Evolutionary conservation across 2,113 vertebrate species (phyloP).

Genomic region (Scalopus aquaticus): DNA sequence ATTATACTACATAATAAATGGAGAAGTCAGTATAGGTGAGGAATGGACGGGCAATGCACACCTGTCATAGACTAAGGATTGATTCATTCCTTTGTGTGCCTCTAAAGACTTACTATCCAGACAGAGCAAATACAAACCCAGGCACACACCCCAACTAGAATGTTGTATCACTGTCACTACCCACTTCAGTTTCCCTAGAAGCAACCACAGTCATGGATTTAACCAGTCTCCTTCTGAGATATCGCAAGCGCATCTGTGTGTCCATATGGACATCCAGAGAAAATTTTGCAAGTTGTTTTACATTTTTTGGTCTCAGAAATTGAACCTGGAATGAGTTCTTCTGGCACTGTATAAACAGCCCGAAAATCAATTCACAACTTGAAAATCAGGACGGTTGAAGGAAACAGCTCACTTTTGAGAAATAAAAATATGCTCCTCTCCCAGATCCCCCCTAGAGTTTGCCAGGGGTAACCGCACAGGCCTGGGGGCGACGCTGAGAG

Average conservation of each 20-base stretch:
- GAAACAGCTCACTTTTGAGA: background rate
- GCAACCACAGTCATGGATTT: too few relatives aligned
- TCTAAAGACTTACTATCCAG: background rate
- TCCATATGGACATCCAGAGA: background rate
- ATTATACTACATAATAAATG: background rate
- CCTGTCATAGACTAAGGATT: background rate
- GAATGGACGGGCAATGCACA: too few relatives aligned
- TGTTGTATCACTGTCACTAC: background rate
- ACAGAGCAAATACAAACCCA: background rate
- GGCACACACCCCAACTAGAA: background rate
- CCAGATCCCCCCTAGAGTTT: background rate
- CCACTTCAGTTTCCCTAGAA: background rate
- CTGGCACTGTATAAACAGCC: background rate
- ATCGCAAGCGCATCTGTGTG: rapidly evolving
- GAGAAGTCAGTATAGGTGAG: background rate
- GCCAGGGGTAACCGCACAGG: rapidly evolving
- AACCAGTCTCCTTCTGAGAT: background rate
- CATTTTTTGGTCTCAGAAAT: background rate
- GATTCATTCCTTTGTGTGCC: background rate
- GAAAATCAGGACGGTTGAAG: background rate
- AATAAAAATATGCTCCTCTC: background rate
- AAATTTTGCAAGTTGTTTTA: background rate
- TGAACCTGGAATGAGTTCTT: background rate
- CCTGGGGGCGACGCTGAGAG: background rate
- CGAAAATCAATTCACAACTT: background rate